Evolutionary conservation across 2,113 vertebrate species (phyloP).

Genomic region (Hippopotamus amphibius): DNA sequence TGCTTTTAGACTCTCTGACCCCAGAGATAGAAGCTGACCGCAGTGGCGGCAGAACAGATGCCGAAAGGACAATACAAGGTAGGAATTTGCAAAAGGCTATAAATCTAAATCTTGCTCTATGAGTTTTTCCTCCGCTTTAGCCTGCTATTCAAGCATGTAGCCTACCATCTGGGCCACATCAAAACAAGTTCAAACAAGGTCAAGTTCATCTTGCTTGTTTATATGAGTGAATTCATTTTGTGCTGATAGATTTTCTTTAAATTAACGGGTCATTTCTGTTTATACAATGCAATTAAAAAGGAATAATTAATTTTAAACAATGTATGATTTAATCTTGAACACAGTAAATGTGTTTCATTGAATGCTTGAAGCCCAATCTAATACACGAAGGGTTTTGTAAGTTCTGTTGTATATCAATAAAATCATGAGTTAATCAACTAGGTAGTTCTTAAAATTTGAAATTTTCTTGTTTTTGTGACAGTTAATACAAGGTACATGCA

Average conservation of each 20-base stretch:
- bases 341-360: slow-evolving; percentile 79
- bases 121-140: slow-evolving; percentile 96
- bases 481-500: slow-evolving; percentile 69
- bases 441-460: slow-evolving; percentile 68
- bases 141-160: slow-evolving; percentile 98
- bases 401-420: slow-evolving; percentile 67
- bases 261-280: slow-evolving; percentile 90
- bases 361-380: slow-evolving; percentile 55
- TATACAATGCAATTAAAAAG: slow-evolving; percentile 87
- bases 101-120: slow-evolving; percentile 95
- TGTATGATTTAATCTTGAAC: slow-evolving; percentile 79
- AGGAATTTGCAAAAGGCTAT: slow-evolving; percentile 97
- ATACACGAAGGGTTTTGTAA: slow-evolving; percentile 74
- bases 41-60: slow-evolving; percentile 99
- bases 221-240: slow-evolving; percentile 88
- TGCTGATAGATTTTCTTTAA: slow-evolving; percentile 90
- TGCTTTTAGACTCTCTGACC: slow-evolving; percentile 99
- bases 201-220: slow-evolving; percentile 95
- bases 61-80: slow-evolving; percentile 99
- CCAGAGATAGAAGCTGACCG: slow-evolving; percentile 99
- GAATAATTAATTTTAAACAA: slow-evolving; percentile 87
- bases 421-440: slow-evolving; percentile 68
- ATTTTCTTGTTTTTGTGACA: slow-evolving; percentile 77
- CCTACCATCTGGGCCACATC: slow-evolving; percentile 98
- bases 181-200: slow-evolving; percentile 96